phyloP scores from a whole-genome alignment of 2,797 vertebrate species.

The Liparis tanakae region DNA sequence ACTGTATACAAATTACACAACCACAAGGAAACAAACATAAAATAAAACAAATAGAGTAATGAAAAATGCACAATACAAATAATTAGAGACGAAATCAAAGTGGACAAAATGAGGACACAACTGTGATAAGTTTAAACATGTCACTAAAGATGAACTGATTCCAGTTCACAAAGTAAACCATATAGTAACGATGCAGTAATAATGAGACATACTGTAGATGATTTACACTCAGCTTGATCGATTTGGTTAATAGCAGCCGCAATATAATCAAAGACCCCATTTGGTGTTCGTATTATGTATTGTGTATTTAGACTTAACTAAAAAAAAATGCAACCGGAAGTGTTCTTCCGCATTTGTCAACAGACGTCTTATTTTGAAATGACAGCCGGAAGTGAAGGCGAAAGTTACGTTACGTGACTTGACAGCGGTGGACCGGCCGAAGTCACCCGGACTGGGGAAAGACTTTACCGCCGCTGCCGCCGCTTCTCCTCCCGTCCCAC shows the following conservation, averaged over 20 bases:
- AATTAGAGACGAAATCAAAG: no score
- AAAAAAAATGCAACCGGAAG: slow-evolving; percentile 32
- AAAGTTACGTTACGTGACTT: fast-evolving
- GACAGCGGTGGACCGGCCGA: slow-evolving; percentile 41
- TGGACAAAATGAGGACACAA: not conserved
- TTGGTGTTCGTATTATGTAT: no score
- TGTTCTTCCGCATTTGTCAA: not conserved
- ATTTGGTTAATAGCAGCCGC: not conserved
- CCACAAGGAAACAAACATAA: not conserved
- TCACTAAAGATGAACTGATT: not conserved
- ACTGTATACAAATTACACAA: not conserved
- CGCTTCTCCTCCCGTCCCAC: slow-evolving; percentile 1
- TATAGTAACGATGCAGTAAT: no score
- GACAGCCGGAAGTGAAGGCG: not conserved
- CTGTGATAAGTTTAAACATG: not conserved
- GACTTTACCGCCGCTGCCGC: slow-evolving; percentile 50
- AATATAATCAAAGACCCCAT: not conserved
- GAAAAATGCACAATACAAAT: not conserved
- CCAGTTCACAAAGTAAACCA: not conserved
- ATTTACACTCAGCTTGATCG: not conserved
- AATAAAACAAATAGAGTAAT: not conserved
- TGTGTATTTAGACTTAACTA: not conserved
- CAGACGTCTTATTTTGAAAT: slow-evolving; percentile 43
- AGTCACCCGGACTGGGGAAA: slow-evolving; percentile 56
- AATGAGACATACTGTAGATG: no score